Conservation (phyloP, 2,888 invertebrate species). For the Aphodius sticticus region DNA sequence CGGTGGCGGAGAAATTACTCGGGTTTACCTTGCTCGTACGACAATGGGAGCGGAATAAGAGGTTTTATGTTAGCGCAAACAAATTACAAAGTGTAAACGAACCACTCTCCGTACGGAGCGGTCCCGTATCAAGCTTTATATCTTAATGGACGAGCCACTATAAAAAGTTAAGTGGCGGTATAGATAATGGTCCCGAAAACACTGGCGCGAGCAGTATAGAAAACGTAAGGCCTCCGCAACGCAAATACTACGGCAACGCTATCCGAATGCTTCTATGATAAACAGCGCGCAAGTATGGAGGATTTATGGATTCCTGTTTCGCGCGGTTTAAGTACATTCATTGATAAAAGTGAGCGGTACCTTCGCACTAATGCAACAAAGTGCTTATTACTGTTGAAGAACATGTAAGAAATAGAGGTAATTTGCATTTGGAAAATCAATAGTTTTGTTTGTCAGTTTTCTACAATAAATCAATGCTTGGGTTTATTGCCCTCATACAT, state of each 20-base stretch:
- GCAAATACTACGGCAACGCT: background rate
- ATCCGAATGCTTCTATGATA: background rate
- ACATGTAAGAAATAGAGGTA: no score
- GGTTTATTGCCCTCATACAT: no score
- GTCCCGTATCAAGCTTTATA: slow-evolving; percentile 37
- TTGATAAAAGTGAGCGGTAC: background rate
- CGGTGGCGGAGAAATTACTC: background rate
- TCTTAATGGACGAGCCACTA: slow-evolving; percentile 42
- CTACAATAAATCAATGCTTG: no score
- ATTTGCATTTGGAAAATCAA: no score
- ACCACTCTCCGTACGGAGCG: slow-evolving; percentile 17
- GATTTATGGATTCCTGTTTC: background rate
- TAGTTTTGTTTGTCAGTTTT: no score
- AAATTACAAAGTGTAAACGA: slow-evolving; percentile 42
- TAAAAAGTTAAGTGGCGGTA: slow-evolving; percentile 42
- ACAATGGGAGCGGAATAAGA: slow-evolving; percentile 4
- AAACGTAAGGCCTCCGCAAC: background rate
- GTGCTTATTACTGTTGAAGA: no score
- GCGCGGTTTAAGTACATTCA: background rate
- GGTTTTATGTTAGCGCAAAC: slow-evolving; percentile 35
- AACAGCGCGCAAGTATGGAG: background rate
- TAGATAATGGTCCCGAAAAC: slow-evolving; percentile 31
- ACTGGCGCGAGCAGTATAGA: background rate
- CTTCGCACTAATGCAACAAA: no score
- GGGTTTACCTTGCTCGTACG: background rate